phyloP scores from a whole-genome alignment of 2,113 vertebrate species.

The Tyto alba region DNA sequence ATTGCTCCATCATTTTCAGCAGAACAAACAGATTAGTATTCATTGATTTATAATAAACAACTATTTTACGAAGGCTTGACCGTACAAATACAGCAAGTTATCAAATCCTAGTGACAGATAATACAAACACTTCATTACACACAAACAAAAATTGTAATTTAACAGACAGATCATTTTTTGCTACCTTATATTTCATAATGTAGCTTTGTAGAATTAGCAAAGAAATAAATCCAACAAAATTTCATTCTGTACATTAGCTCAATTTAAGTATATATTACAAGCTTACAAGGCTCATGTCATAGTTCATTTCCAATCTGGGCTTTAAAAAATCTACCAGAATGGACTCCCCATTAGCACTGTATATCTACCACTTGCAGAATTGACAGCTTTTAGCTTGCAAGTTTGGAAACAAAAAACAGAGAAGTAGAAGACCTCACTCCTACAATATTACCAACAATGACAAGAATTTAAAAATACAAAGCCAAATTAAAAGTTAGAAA shows the following conservation, averaged over 20 bases:
- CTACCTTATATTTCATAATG: conserved; percentile 63
- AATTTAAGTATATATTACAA: conserved; percentile 73
- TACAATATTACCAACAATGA: background rate
- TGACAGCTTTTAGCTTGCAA: background rate
- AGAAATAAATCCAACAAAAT: conserved; percentile 62
- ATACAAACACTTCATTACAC: conserved; percentile 69
- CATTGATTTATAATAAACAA: conserved; percentile 62
- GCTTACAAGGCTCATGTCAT: conserved; percentile 66
- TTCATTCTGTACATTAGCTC: conserved; percentile 72
- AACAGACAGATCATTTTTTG: conserved; percentile 42
- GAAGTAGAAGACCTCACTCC: background rate
- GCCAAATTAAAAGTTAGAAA: conserved; percentile 16
- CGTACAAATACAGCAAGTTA: conserved; percentile 72
- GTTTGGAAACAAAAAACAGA: background rate
- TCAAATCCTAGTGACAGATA: conserved; percentile 53
- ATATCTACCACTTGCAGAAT: background rate
- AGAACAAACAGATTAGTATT: conserved; percentile 66
- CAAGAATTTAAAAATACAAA: background rate
- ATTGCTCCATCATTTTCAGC: conserved; percentile 49
- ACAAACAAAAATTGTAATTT: conserved; percentile 31
- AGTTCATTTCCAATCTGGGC: conserved; percentile 68
- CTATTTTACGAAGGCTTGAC: conserved; percentile 67
- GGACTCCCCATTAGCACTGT: conserved; percentile 24
- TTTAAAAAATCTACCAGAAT: conserved; percentile 46
- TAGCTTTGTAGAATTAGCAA: conserved; percentile 64